Evolutionary conservation across 2,888 invertebrate genomes (phyloP).

Genomic region (Galerucella pusilla): DNA sequence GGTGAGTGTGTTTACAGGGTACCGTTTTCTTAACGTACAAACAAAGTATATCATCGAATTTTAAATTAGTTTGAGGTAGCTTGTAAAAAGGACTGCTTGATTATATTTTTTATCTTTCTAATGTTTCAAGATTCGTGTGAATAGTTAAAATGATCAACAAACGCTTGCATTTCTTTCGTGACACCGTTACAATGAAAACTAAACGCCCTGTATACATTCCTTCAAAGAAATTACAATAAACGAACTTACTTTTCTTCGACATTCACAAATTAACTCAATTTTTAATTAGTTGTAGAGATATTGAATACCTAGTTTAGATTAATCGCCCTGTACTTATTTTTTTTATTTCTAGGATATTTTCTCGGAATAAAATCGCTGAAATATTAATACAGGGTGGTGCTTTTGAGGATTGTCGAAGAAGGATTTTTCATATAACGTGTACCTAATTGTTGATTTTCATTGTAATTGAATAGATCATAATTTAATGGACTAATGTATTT

Average conservation of each 20-base stretch:
- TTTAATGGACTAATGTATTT: no score
- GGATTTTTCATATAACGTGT: no score
- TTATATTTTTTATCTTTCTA: not conserved
- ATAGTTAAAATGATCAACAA: not conserved
- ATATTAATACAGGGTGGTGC: not conserved
- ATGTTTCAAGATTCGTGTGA: no score
- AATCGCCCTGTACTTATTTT: not conserved
- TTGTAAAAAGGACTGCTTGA: not conserved
- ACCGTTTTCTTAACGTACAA: not conserved
- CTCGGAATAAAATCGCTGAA: not conserved
- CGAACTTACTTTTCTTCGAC: not conserved
- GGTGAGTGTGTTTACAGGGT: conserved; percentile 3
- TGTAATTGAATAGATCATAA: not conserved
- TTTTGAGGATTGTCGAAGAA: no score
- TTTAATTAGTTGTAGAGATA: not conserved
- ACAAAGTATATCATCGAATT: not conserved
- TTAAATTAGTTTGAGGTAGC: conserved; percentile 4
- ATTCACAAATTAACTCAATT: not conserved
- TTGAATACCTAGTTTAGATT: not conserved
- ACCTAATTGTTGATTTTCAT: not conserved
- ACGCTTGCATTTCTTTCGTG: not conserved
- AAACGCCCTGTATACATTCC: conserved; percentile 12
- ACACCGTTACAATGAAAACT: conserved; percentile 1
- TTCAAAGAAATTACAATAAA: not conserved
- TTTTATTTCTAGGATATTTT: not conserved